Evolutionary conservation across 2,113 vertebrate genomes (phyloP), one percentile per base, ranked within the genome.

Genomic region (Manacus vitellinus): DNA sequence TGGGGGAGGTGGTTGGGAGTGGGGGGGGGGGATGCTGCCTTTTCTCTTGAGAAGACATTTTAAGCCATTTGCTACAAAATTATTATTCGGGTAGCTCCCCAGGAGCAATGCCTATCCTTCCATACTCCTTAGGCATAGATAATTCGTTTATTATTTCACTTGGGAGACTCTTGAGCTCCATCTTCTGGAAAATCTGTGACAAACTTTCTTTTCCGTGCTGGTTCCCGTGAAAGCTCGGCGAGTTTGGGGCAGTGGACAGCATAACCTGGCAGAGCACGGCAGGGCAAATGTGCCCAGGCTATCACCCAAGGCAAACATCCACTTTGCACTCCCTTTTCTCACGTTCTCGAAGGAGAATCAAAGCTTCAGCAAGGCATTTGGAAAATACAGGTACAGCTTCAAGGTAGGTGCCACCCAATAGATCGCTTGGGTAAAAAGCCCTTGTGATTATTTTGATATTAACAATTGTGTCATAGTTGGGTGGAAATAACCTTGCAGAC

Each of bases 121-220:
- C 2, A 3, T 31, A 20, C 15, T 81, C 67, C 73, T 39, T 11
- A 61, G 43, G 19, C 81, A 7, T 31, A 1, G 24, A 2, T 20
- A 24, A 46, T 0, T 17, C 20, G n/a, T 43, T n/a, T 2, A 8
- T 14, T 21, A 0, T 46, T 41, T 75, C 68, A 35, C 84, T 31
- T 83, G 85, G 91, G 77, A 97, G 94, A 94, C 89, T 85, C 95
- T 96, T 81, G 97, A 75, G 86, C 92, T 35, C 97, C 97, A 97
- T 85, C 97, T 97, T 85, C 95, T 94, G 97, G 93, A 62, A 70
- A 78, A 78, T 10, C 23, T 44, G 58, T 6, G 71, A 30, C 20
- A 46, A 63, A 55, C 18, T n/a, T 18, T 39, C 20, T 86, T 61
- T 62, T 25, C 56, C 19, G 5, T 10, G 41, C 30, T 6, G n/a